Evolutionary conservation across 2,113 vertebrate species (phyloP).

Genomic region (Gracilinanus agilis): DNA sequence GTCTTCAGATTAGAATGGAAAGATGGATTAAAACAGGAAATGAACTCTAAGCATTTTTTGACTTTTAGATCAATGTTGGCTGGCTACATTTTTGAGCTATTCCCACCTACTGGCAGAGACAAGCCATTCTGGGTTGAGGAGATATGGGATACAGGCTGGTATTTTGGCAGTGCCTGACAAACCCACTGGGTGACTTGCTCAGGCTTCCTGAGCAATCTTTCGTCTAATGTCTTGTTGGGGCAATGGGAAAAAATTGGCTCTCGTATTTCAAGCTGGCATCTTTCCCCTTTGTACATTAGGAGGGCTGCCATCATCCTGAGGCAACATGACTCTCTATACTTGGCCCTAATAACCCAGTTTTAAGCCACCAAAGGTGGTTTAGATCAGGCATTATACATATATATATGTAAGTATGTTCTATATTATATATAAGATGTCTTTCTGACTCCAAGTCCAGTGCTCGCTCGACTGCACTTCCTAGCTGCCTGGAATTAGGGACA

Average conservation of each 20-base stretch:
- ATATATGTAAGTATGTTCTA: no score
- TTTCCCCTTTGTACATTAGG: neutral
- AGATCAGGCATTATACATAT: no score
- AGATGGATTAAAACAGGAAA: neutral
- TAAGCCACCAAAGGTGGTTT: no score
- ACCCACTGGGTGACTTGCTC: neutral
- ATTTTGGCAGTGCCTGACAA: neutral
- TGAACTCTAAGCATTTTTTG: neutral
- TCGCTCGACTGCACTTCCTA: no score
- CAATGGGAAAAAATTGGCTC: constrained; percentile 27
- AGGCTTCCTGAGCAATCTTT: neutral
- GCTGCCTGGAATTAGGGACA: no score
- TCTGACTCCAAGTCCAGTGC: no score
- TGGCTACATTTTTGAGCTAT: neutral
- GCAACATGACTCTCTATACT: constrained; percentile 17
- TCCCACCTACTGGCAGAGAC: neutral
- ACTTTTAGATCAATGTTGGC: neutral
- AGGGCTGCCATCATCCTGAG: neutral
- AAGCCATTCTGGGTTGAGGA: neutral
- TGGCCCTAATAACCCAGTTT: constrained; percentile 27
- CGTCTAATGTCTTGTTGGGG: constrained; percentile 31
- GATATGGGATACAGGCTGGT: neutral
- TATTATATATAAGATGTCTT: no score
- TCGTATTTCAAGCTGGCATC: neutral
- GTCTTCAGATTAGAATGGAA: neutral